phyloP scores from a whole-genome alignment of 2,797 vertebrate species.

The Petrocephalus sullivani region DNA sequence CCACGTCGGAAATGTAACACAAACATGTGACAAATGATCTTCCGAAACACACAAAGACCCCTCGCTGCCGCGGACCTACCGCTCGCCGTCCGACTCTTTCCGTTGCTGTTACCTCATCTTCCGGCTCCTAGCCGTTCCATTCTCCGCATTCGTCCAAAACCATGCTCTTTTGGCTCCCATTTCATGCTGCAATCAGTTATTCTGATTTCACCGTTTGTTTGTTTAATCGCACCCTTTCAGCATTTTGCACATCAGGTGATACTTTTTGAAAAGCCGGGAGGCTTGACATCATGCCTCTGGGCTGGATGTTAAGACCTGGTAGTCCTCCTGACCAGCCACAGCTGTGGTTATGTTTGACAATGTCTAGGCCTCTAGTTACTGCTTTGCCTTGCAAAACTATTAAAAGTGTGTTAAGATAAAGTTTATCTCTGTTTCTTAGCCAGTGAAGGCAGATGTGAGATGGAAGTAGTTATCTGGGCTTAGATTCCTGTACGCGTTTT shows the following conservation, averaged over 20 bases:
- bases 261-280: not conserved
- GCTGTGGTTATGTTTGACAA: conserved; percentile 8
- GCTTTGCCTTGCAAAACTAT: not conserved
- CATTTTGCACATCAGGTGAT: not conserved
- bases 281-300: not conserved
- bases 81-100: not conserved
- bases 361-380: conserved; percentile 3
- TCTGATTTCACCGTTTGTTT: not conserved
- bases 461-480: conserved; percentile 6
- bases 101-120: not conserved
- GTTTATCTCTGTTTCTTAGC: conserved; percentile 8
- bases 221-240: not conserved
- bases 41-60: not conserved
- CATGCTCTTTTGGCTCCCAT: not conserved
- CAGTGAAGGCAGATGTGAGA: conserved; percentile 9
- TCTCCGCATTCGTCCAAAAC: not conserved
- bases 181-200: not conserved
- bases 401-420: conserved; percentile 17
- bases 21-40: not conserved
- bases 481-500: not conserved
- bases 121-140: not conserved
- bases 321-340: not conserved
- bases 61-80: not conserved
- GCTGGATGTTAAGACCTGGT: not conserved
- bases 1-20: not conserved